Conservation (phyloP, 2,888 invertebrate species). For the Eupithecia dodoneata region DNA sequence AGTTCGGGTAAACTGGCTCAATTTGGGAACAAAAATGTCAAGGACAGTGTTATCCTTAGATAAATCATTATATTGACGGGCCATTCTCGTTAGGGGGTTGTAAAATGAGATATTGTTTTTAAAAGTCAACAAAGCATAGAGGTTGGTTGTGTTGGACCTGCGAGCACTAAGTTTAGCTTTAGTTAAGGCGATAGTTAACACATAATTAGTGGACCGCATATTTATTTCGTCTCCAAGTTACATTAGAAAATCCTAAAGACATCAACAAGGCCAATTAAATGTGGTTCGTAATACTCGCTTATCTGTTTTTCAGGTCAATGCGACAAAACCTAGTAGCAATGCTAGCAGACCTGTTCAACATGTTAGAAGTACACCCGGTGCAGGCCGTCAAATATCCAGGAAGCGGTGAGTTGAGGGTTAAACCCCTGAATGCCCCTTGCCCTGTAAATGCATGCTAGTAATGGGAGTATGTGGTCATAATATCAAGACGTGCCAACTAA, state of each 20-base stretch:
- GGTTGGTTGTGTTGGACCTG: too few relatives aligned
- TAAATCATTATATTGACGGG: too few relatives aligned
- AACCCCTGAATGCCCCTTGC: constrained; percentile 36
- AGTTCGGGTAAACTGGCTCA: too few relatives aligned
- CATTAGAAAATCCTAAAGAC: background rate
- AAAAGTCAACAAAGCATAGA: too few relatives aligned
- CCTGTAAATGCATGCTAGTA: constrained; percentile 73
- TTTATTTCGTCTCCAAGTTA: background rate
- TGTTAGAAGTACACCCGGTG: constrained; percentile 96
- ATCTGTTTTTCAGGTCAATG: constrained; percentile 88
- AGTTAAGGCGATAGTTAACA: background rate
- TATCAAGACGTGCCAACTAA: constrained; percentile 76
- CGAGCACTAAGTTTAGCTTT: too few relatives aligned
- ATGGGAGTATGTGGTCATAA: constrained; percentile 84
- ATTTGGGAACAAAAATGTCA: too few relatives aligned
- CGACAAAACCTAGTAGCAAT: constrained; percentile 95
- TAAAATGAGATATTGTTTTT: too few relatives aligned
- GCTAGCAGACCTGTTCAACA: constrained; percentile 96
- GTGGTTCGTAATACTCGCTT: constrained; percentile 23
- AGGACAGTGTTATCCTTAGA: too few relatives aligned
- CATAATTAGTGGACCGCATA: background rate
- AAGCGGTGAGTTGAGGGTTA: constrained; percentile 75
- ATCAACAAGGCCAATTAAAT: background rate
- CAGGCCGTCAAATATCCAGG: constrained; percentile 94
- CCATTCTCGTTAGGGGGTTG: too few relatives aligned